Evolutionary conservation across 92 coral and sea anemone genomes (phyloP).

Genomic region (Micromussa lordhowensis): DNA sequence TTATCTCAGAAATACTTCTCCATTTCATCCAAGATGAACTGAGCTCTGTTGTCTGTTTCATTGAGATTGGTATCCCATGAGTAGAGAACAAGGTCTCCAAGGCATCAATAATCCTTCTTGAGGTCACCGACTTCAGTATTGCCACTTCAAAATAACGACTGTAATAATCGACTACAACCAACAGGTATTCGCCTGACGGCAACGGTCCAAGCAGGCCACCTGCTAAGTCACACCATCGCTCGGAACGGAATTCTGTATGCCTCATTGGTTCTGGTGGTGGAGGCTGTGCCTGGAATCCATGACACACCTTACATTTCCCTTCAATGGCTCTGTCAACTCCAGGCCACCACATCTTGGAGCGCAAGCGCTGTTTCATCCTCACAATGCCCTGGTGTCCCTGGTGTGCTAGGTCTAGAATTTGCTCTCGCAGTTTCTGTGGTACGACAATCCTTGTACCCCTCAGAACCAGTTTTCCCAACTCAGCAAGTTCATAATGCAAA

Average conservation of each 20-base stretch:
- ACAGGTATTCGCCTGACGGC: conserved; percentile 46
- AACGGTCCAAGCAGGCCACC: conserved; percentile 54
- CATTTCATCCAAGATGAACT: conserved; percentile 42
- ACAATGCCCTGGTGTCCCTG: too few species aligned
- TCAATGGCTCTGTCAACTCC: background rate
- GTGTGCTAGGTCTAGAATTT: background rate
- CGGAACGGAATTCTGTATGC: too few species aligned
- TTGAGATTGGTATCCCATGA: conserved; percentile 35
- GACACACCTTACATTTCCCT: background rate
- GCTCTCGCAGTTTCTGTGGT: conserved; percentile 46
- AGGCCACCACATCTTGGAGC: conserved; percentile 4
- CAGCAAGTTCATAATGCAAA: too few species aligned
- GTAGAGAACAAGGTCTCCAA: conserved; percentile 31
- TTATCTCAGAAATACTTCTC: conserved; percentile 43
- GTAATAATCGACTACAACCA: conserved; percentile 45
- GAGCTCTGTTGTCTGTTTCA: conserved; percentile 49
- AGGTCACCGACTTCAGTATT: conserved; percentile 24
- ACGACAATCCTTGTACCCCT: background rate
- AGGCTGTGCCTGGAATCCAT: background rate
- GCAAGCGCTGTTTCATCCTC: too few species aligned
- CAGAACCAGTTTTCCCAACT: too few species aligned
- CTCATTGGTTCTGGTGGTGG: too few species aligned
- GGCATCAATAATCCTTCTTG: conserved; percentile 12
- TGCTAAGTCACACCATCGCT: conserved; percentile 55
- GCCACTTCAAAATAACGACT: conserved; percentile 53